Evolutionary conservation across 2,797 vertebrate genomes (phyloP), one percentile per base, ranked within the genome.

Genomic region (Phylloscopus collybita): DNA sequence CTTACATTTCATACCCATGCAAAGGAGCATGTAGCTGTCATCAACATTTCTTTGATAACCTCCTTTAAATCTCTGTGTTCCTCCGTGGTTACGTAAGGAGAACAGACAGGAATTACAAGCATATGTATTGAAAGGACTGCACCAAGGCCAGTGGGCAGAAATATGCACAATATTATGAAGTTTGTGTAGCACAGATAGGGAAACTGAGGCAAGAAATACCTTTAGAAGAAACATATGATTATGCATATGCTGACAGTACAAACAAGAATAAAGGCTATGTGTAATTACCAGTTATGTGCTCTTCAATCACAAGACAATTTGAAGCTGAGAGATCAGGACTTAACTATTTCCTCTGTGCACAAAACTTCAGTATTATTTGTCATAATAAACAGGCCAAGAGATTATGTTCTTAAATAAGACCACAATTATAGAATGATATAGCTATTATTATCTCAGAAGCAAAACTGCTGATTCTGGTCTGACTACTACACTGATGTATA

Each of bases 41-140:
- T 88, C 76, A 93, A 10, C 42, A 11, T 75, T 73, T 84, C 93
- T 95, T 92, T 96, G 90, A 93, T 94, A 53, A 86, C 66, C 70
- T 80, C 70, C 66, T 92, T 92, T 80, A 80, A 91, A 78, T 69
- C 45, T 73, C 67, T 62, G 36, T 59, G 82, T 30, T 93, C 47
- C 72, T 86, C 73, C 64, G 42, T 0, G 18, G 38, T 92, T 86
- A 92, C 0, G 0, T 86, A 92, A 83, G 61, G 45, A 78, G 70
- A 88, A 81, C n/a, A 81, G 70, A 66, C 76, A 75, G 85, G 66
- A 81, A 76, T 50, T 81, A 79, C 26, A 78, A 50, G 59, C 9
- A 5, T 10, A 27, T n/a, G 11, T 25, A 84, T 12, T 82, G 86
- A 80, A 80, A 78, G 80, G 86, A 76, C 64, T 38, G 57, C 7